These are phyloP conservation scores for Drosophila novamexicana DNA, from an alignment of 1,140 invertebrate species.

Conservation along the genomic window DNA sequence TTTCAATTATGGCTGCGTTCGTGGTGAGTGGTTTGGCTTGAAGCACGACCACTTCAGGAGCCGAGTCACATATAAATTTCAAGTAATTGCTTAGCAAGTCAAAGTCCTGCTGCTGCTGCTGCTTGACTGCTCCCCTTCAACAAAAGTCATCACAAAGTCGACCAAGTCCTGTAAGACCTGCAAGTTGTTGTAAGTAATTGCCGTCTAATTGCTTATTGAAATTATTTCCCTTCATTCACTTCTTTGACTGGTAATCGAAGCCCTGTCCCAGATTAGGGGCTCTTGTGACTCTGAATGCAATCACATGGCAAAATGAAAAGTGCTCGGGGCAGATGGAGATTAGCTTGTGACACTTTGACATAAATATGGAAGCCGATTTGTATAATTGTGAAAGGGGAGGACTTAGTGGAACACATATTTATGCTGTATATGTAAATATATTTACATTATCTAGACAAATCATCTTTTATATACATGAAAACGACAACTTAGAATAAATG, in stretches of 20 bases:
- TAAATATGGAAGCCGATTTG: constrained; percentile 20
- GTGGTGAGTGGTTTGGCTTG: constrained; percentile 39
- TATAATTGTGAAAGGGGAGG: background rate
- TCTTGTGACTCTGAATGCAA: constrained; percentile 4
- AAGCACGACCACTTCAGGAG: constrained; percentile 47
- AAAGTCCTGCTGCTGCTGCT: constrained; percentile 18
- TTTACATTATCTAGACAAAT: no score
- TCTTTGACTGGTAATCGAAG: constrained; percentile 42
- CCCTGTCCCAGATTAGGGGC: constrained; percentile 23
- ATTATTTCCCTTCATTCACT: constrained; percentile 50
- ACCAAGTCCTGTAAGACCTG: constrained; percentile 5
- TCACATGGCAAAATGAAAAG: constrained; percentile 13
- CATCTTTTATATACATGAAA: no score
- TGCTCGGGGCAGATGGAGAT: background rate
- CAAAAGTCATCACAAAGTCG: constrained; percentile 65
- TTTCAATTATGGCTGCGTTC: constrained; percentile 71
- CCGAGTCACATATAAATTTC: constrained; percentile 75
- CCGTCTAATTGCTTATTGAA: constrained; percentile 81
- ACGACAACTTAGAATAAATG: background rate
- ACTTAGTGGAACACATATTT: no score
- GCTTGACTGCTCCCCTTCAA: constrained; percentile 39
- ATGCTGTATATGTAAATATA: no score
- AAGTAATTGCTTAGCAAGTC: constrained; percentile 73
- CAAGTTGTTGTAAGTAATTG: constrained; percentile 80
- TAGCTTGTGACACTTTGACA: constrained; percentile 13